A percentile compares a stretch with the other conserved stretches of the same genome.
Evolutionary conservation across 2,113 vertebrate species (phyloP).

Genomic region (Nothoprocta perdicaria): DNA sequence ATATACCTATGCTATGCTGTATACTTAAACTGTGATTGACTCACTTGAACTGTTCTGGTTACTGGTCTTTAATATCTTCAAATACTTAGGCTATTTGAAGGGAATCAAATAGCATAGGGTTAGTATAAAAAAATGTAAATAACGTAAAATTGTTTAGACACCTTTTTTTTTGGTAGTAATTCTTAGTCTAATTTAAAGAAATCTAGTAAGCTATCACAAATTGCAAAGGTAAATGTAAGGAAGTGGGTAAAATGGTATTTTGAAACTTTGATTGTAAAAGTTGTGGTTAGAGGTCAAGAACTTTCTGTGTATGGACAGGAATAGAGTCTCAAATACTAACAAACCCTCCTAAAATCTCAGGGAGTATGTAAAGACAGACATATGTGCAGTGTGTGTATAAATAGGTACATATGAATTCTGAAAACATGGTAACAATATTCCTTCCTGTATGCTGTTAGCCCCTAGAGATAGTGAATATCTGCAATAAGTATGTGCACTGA

Average conservation of each 20-base stretch:
- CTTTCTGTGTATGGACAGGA: neutral
- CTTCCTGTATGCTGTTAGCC: neutral
- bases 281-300: neutral
- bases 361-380: neutral
- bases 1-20: neutral
- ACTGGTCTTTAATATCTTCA: neutral
- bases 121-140: neutral
- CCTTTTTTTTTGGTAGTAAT: neutral
- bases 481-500: neutral
- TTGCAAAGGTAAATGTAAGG: neutral
- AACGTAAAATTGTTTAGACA: neutral
- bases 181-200: neutral
- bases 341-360: neutral
- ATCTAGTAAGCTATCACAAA: neutral
- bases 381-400: neutral
- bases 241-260: neutral
- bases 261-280: neutral
- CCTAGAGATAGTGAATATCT: neutral
- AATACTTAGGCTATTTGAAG: neutral
- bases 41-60: slow-evolving; percentile 5
- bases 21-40: neutral
- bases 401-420: neutral
- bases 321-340: neutral
- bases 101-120: neutral
- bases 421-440: neutral